A percentile compares a stretch with the other conserved stretches of the same genome.
These are phyloP conservation scores for Eurystomus glaucurus DNA, from an alignment of 2,797 vertebrate species.

Conservation along the genomic window DNA sequence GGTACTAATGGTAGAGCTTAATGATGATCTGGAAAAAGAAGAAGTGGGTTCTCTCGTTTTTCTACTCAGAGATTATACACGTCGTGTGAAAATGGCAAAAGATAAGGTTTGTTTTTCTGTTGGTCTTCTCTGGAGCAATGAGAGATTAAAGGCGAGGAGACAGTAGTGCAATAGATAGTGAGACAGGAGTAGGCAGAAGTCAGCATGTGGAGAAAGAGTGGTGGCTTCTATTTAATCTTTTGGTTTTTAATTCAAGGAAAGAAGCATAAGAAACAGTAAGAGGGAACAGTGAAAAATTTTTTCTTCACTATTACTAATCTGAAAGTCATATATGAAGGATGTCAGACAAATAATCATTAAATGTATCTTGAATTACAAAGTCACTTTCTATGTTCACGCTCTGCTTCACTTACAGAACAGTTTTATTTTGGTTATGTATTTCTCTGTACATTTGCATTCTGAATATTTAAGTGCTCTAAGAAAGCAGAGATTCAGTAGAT, in stretches of 20 bases:
- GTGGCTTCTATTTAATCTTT: not conserved
- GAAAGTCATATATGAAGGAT: not conserved
- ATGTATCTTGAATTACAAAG: not conserved
- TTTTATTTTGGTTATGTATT: not conserved
- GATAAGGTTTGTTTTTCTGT: slow-evolving; percentile 83
- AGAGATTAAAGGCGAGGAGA: not conserved
- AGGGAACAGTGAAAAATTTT: not conserved
- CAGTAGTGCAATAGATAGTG: not conserved
- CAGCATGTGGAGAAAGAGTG: not conserved
- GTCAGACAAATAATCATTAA: not conserved
- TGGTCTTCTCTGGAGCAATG: not conserved
- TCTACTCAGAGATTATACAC: slow-evolving; percentile 80
- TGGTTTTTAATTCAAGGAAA: not conserved
- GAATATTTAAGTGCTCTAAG: not conserved
- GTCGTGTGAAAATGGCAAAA: slow-evolving; percentile 82
- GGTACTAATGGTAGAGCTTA: slow-evolving; percentile 89
- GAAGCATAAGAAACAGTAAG: not conserved
- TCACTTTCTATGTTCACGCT: not conserved
- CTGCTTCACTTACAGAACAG: not conserved
- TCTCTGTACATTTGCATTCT: not conserved
- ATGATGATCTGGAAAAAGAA: slow-evolving; percentile 85
- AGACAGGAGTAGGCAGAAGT: not conserved
- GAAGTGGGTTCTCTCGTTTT: slow-evolving; percentile 89
- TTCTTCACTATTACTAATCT: not conserved
- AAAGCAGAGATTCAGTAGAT: not conserved